Conservation (phyloP, 1,140 invertebrate genomes). For the Bombus affinis region DNA sequence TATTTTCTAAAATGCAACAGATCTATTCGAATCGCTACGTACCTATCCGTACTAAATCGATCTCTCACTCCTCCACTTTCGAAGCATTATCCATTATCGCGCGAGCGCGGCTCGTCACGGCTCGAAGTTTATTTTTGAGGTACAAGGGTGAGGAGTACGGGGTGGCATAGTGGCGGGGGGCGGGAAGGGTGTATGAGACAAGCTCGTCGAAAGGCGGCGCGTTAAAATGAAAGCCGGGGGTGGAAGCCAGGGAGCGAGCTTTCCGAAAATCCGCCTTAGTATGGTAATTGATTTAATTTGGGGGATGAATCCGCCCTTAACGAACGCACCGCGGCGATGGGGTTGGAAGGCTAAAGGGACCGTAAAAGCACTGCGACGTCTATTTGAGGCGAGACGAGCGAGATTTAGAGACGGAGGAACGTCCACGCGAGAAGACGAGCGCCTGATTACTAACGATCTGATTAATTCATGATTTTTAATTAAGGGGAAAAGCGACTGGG, state of each 20-base stretch:
- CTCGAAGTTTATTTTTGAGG: conserved; percentile 64
- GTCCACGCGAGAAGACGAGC: conserved; percentile 69
- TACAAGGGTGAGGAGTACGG: conserved; percentile 15
- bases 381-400: conserved; percentile 70
- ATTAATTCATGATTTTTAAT: conserved; percentile 72
- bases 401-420: conserved; percentile 65
- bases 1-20: neutral
- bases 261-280: conserved; percentile 73
- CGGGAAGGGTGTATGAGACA: conserved; percentile 55
- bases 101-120: neutral
- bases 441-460: conserved; percentile 72
- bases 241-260: conserved; percentile 62
- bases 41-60: conserved; percentile 24
- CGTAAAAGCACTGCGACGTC: conserved; percentile 71
- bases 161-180: neutral
- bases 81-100: conserved; percentile 20
- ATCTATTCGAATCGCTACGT: neutral
- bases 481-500: conserved; percentile 61
- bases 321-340: conserved; percentile 69
- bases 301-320: conserved; percentile 73
- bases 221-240: conserved; percentile 59
- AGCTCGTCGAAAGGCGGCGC: conserved; percentile 65
- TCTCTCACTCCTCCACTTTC: neutral
- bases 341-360: conserved; percentile 72
- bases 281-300: conserved; percentile 73